These are phyloP conservation scores for Microtus richardsoni DNA, from an alignment of 2,113 vertebrate species.

Conservation along the genomic window DNA sequence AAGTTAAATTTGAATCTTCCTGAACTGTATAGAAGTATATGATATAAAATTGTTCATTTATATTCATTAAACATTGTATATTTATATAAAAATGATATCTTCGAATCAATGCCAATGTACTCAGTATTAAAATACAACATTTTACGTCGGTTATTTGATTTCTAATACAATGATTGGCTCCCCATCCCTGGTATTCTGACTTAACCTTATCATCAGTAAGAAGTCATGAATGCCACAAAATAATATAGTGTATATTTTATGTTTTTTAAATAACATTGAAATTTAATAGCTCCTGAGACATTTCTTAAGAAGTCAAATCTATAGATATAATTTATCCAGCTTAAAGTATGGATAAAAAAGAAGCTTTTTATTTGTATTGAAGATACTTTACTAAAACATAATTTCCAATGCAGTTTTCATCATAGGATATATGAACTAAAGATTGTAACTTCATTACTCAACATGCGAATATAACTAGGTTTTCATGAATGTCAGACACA, in stretches of 20 bases:
- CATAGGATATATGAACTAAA: conserved; percentile 41
- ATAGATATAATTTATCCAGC: background rate
- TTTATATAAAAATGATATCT: conserved; percentile 11
- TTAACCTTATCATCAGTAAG: conserved; percentile 34
- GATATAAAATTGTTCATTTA: conserved; percentile 1
- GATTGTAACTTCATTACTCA: conserved; percentile 59
- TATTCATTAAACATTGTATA: conserved; percentile 24
- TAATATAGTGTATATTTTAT: conserved; percentile 10
- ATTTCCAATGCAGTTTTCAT: conserved; percentile 11
- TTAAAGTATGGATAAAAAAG: background rate
- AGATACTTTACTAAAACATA: conserved; percentile 21
- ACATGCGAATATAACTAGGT: conserved; percentile 52
- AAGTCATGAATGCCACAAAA: conserved; percentile 37
- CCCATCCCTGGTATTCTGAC: background rate
- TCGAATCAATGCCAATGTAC: background rate
- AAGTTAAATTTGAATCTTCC: conserved; percentile 49
- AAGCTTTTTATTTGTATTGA: conserved; percentile 12
- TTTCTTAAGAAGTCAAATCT: conserved; percentile 17
- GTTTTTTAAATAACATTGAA: background rate
- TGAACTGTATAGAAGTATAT: conserved; percentile 47
- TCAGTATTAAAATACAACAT: conserved; percentile 32
- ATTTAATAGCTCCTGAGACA: conserved; percentile 29
- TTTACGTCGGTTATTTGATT: conserved; percentile 47
- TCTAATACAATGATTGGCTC: conserved; percentile 12
- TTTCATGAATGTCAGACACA: conserved; percentile 81